Base-by-base conservation (phyloP, 2,113 vertebrate species). In the Nerophis ophidion region DNA sequence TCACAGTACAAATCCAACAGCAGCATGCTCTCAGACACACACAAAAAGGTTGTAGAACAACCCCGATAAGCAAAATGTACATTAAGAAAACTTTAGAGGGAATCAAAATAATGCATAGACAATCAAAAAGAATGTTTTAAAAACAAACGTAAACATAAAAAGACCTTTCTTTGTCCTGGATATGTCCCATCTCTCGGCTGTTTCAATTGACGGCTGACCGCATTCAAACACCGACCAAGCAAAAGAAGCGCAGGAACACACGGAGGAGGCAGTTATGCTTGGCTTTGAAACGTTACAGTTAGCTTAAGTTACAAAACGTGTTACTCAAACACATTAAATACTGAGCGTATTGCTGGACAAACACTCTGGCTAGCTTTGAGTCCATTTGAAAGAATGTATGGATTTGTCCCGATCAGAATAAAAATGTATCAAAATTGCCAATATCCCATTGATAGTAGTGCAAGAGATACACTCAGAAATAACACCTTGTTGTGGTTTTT, bases 311-410 rank as follows among this genome's bases (percentile, higher is more conserved):
- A 87, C 76, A 77, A 79, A 83, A 86, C 82, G 74, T 69, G 74
- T 77, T 77, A 81, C 72, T 77, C 73, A 82, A 85, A 87, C 75
- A 85, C 79, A 86, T 87, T 89, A 84, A 89, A 90, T 86, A 88
- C 71, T 70, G 68, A 84, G 74, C 71, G 77, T 75, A 70, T 78
- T 67, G 72, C 77, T 83, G 84, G 72, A 75, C 84, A 84, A 84
- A 72, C 70, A 68, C 64, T 64, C 71, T 17, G 26, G n/a, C 60
- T 54, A 74, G 51, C 74, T 71, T 71, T 66, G 56, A 76, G 67
- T 81, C 63, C 48, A 77, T 72, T 26, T 64, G 77, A 72, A 63
- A 72, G 76, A 73, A 46, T 46, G 64, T 49, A 26, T 26, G 26
- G 26, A 26, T 66, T 10, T 48, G 47, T 16, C 42, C 45, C 49